phyloP scores from a whole-genome alignment of 1,140 invertebrate genomes.

The Diorhabda carinulata region DNA sequence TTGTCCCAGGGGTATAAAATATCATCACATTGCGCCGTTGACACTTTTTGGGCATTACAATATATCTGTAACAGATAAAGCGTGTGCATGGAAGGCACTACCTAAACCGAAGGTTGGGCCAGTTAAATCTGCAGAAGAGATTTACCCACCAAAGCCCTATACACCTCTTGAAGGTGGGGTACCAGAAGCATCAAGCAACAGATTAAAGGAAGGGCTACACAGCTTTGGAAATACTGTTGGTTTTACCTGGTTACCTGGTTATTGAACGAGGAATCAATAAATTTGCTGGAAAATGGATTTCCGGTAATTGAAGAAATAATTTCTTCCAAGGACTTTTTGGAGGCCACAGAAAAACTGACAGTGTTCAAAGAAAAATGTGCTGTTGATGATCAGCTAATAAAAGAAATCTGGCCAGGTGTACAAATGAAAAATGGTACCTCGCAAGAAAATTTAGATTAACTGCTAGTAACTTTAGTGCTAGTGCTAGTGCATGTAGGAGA shows the following conservation, averaged over 20 bases:
- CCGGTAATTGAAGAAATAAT: slow-evolving; percentile 19
- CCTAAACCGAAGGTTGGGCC: neutral
- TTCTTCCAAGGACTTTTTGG: slow-evolving; percentile 11
- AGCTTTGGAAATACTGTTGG: slow-evolving; percentile 24
- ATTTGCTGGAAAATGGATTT: neutral
- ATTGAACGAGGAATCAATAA: slow-evolving; percentile 11
- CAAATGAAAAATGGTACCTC: slow-evolving; percentile 24
- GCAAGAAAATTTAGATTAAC: slow-evolving; percentile 26
- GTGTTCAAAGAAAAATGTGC: too few relatives aligned
- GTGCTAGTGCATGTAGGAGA: slow-evolving; percentile 9
- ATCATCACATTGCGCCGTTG: slow-evolving; percentile 22
- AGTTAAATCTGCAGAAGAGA: slow-evolving; percentile 18
- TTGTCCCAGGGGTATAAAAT: slow-evolving; percentile 25
- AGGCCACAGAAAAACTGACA: too few relatives aligned
- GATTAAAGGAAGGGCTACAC: slow-evolving; percentile 13
- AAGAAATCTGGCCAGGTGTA: slow-evolving; percentile 13
- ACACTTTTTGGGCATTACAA: slow-evolving; percentile 5
- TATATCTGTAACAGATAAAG: too few relatives aligned
- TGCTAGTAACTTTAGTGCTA: slow-evolving; percentile 24
- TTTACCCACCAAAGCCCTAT: slow-evolving; percentile 22
- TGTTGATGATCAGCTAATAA: too few relatives aligned
- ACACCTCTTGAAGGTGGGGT: slow-evolving; percentile 17
- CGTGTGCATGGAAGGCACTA: too few relatives aligned
- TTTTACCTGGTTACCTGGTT: slow-evolving; percentile 29
- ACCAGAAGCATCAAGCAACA: slow-evolving; percentile 10